A percentile compares a stretch with the other conserved stretches of the same genome.
These are phyloP conservation scores for Tetramorium alpestre DNA, from an alignment of 1,140 invertebrate genomes.

Conservation along the genomic window DNA sequence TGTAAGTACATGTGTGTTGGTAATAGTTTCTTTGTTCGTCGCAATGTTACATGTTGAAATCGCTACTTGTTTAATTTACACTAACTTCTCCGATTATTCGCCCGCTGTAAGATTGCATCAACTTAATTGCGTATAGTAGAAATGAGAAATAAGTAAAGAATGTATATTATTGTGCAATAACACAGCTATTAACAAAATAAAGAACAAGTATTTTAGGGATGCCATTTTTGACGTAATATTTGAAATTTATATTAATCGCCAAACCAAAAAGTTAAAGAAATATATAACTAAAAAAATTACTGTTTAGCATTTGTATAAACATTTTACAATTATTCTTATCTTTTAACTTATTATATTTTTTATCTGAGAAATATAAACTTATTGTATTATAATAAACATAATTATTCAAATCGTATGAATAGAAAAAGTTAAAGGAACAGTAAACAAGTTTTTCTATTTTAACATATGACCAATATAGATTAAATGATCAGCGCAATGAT, in stretches of 20 bases:
- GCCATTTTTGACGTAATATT: background rate
- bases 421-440: background rate
- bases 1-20: background rate
- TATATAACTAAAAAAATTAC: background rate
- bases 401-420: background rate
- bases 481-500: background rate
- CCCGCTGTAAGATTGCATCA: background rate
- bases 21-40: background rate
- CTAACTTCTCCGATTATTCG: background rate
- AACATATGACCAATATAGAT: background rate
- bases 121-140: background rate
- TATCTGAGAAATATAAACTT: background rate
- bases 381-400: background rate
- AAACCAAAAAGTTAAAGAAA: background rate
- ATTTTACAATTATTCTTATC: conserved; percentile 9
- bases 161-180: background rate
- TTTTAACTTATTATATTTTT: background rate
- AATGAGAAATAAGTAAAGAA: background rate
- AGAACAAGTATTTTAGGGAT: background rate
- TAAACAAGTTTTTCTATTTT: conserved; percentile 20
- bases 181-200: background rate
- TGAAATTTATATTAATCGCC: background rate
- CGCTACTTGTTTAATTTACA: background rate
- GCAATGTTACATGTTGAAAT: background rate
- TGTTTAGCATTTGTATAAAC: background rate